Percentiles rank a stretch among this genome's conserved stretches.
These are phyloP conservation scores for Cebidichthys violaceus DNA, from an alignment of 2,113 vertebrate genomes.

Conservation along the genomic window DNA sequence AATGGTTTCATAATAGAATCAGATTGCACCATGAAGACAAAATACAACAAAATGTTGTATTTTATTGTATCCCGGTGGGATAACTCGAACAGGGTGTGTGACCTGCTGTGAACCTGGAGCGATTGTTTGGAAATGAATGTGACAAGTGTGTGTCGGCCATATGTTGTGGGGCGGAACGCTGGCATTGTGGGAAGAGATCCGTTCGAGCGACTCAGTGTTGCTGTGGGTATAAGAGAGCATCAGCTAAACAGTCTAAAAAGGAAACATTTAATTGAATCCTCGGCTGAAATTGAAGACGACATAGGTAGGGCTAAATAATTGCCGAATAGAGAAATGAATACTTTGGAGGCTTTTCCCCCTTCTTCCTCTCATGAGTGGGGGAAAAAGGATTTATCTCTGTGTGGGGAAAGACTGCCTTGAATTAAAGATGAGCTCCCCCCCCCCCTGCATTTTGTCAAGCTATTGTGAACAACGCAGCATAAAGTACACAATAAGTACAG, in stretches of 20 bases:
- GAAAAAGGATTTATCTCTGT: constrained; percentile 71
- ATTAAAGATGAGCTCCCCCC: constrained; percentile 74
- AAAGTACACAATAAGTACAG: constrained; percentile 67
- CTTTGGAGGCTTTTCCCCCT: constrained; percentile 42
- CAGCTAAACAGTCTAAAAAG: constrained; percentile 34
- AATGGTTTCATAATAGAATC: constrained; percentile 64
- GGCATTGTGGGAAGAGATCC: constrained; percentile 25
- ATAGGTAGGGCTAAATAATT: constrained; percentile 70
- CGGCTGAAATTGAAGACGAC: constrained; percentile 53
- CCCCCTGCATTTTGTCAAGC: constrained; percentile 61
- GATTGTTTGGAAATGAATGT: constrained; percentile 55
- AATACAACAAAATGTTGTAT: constrained; percentile 43
- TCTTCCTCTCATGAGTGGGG: constrained; percentile 44
- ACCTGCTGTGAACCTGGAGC: constrained; percentile 58
- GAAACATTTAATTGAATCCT: constrained; percentile 58
- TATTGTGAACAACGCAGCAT: constrained; percentile 65
- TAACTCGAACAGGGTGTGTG: constrained; percentile 47
- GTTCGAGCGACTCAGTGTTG: constrained; percentile 20
- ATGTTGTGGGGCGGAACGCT: constrained; percentile 34
- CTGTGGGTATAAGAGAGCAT: constrained; percentile 40
- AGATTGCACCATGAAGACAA: constrained; percentile 26
- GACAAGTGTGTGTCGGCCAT: constrained; percentile 56
- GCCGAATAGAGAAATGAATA: constrained; percentile 64
- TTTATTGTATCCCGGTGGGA: constrained; percentile 70
- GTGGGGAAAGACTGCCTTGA: constrained; percentile 65